phyloP scores from a whole-genome alignment of 2,113 vertebrate genomes.

The Vulpes lagopus region DNA sequence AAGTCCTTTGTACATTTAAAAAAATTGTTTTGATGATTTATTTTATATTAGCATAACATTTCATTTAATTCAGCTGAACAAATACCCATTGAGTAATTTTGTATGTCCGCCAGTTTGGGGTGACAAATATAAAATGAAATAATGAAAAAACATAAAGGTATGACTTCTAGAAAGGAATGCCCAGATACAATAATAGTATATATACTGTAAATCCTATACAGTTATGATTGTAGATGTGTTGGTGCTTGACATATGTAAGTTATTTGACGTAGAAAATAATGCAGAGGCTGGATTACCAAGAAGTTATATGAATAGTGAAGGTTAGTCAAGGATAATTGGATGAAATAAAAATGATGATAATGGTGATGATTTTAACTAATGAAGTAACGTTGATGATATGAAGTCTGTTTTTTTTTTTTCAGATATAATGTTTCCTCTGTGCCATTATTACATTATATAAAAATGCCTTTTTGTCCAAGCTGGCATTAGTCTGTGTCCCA shows the following conservation, averaged over 20 bases:
- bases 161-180: not conserved
- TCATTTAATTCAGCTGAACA: not conserved
- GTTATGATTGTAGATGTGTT: not conserved
- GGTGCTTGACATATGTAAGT: not conserved
- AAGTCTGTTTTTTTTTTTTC: not conserved
- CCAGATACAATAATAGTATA: not conserved
- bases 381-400: not conserved
- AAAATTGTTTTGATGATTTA: not conserved
- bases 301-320: not conserved
- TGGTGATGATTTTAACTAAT: not conserved
- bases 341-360: not conserved
- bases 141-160: not conserved
- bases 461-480: not conserved
- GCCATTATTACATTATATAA: not conserved
- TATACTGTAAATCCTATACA: not conserved
- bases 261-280: not conserved
- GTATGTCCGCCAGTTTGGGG: not conserved
- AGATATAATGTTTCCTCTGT: not conserved
- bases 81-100: not conserved
- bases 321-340: not conserved
- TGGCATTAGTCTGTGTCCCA: not conserved
- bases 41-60: not conserved
- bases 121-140: not conserved
- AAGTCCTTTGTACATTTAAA: not conserved
- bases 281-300: not conserved